phyloP scores from a whole-genome alignment of 2,113 vertebrate genomes.

The Turnix velox region DNA sequence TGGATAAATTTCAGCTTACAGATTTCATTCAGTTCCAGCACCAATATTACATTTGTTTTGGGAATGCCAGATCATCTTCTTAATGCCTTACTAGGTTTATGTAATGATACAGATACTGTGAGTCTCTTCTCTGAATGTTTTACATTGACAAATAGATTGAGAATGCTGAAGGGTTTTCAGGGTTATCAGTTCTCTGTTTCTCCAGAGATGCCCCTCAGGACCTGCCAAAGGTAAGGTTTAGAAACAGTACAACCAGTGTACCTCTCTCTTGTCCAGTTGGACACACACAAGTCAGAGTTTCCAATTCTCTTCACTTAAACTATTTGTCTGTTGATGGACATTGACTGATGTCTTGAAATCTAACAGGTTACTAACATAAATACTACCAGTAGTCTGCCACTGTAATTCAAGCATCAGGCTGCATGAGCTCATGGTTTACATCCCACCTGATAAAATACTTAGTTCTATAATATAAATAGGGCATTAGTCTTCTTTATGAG shows the following conservation, averaged over 20 bases:
- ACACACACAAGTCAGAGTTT: background rate
- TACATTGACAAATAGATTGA: background rate
- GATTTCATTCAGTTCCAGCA: background rate
- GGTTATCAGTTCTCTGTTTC: background rate
- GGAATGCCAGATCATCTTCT: background rate
- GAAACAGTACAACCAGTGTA: rapidly evolving
- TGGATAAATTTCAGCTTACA: background rate
- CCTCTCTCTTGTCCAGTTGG: background rate
- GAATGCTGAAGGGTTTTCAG: background rate
- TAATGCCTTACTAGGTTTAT: background rate
- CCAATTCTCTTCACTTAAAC: background rate
- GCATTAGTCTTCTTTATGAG: no score
- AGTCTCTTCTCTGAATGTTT: background rate
- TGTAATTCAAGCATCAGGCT: no score
- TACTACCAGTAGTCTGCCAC: background rate
- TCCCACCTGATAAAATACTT: no score
- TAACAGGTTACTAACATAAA: background rate
- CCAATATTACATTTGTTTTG: background rate
- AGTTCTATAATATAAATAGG: no score
- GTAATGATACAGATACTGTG: background rate
- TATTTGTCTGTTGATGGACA: background rate
- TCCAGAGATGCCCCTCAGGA: background rate
- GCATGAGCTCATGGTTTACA: no score
- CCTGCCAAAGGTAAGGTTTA: background rate
- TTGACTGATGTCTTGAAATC: background rate